These are phyloP conservation scores for Calyptomena viridis DNA, from an alignment of 2,113 vertebrate genomes.

Conservation along the genomic window DNA sequence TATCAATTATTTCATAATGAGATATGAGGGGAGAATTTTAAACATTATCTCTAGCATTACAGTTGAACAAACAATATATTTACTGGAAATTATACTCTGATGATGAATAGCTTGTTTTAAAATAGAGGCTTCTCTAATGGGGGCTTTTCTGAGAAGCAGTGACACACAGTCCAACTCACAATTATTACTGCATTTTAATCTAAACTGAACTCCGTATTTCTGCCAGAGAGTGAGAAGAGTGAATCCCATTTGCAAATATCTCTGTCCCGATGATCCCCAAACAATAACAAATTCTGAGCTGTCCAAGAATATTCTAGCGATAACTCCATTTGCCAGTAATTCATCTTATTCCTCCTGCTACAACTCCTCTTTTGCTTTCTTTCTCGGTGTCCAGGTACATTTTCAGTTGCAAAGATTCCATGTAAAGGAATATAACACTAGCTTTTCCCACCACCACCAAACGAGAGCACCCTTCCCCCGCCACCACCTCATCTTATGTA, in stretches of 20 bases:
- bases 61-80: constrained; percentile 68
- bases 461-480: background rate
- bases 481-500: constrained; percentile 40
- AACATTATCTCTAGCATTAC: constrained; percentile 68
- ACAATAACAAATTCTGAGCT: constrained; percentile 31
- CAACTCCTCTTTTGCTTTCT: background rate
- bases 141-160: constrained; percentile 38
- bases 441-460: background rate
- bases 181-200: constrained; percentile 64
- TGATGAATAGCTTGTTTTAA: constrained; percentile 66
- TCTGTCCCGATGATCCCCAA: background rate
- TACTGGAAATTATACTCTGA: constrained; percentile 61
- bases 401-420: background rate
- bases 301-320: background rate
- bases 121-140: constrained; percentile 53
- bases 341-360: background rate
- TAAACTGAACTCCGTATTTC: constrained; percentile 35
- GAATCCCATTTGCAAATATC: constrained; percentile 28
- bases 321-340: background rate
- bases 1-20: constrained; percentile 74
- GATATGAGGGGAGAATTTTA: constrained; percentile 66
- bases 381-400: background rate
- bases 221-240: constrained; percentile 38
- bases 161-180: constrained; percentile 51
- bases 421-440: background rate